Percentiles rank a stretch among this genome's conserved stretches.
These are phyloP conservation scores for Decapterus maruadsi DNA, from an alignment of 2,797 vertebrate species.

Conservation along the genomic window DNA sequence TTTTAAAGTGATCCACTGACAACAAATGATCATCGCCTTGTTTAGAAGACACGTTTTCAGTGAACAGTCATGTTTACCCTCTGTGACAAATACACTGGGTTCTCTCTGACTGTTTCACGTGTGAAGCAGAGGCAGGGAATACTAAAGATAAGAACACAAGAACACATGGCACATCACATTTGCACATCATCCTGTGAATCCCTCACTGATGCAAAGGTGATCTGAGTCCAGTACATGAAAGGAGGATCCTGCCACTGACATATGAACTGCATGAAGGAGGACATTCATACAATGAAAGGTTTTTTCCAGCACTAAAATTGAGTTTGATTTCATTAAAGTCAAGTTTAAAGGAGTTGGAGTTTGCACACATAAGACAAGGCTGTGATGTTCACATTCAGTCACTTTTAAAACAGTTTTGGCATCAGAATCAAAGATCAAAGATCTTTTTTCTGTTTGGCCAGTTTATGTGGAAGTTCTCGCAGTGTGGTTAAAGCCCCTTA, in stretches of 20 bases:
- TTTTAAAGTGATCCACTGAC: neutral
- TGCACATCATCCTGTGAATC: neutral
- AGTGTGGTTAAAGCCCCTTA: neutral
- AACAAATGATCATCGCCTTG: neutral
- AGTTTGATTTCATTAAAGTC: neutral
- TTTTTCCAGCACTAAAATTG: neutral
- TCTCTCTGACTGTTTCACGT: constrained; percentile 12
- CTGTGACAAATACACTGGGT: neutral
- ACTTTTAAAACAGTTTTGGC: neutral
- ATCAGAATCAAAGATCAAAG: neutral
- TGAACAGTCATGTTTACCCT: neutral
- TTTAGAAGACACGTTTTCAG: neutral
- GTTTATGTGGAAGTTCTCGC: constrained; percentile 11
- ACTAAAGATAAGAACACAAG: neutral
- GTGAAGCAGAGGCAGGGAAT: neutral
- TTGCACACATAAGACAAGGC: neutral
- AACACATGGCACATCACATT: neutral
- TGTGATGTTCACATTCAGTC: neutral
- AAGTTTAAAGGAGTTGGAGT: neutral
- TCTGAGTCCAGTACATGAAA: neutral
- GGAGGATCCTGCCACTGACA: neutral
- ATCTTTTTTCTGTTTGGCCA: constrained; percentile 5
- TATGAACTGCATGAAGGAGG: neutral
- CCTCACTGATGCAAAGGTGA: neutral
- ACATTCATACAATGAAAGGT: neutral